Evolutionary conservation across 2,888 invertebrate species (phyloP).

Genomic region (Penaeus monodon): DNA sequence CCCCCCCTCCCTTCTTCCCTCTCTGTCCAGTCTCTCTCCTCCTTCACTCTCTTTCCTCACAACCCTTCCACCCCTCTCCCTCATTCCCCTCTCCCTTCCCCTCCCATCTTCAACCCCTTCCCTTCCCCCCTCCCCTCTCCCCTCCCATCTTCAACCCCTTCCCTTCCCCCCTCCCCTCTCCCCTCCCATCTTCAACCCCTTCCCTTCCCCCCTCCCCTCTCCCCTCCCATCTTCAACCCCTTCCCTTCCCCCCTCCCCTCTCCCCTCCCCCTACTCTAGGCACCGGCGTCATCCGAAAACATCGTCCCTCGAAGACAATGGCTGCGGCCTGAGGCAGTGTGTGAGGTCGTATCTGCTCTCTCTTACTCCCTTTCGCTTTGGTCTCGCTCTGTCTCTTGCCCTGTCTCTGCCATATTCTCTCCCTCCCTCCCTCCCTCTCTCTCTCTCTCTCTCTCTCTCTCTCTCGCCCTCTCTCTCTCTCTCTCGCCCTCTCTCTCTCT

Average conservation of each 20-base stretch:
- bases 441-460: neutral
- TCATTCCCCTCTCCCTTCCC: neutral
- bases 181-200: neutral
- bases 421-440: neutral
- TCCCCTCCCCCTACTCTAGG: neutral
- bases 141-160: neutral
- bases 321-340: conserved; percentile 3
- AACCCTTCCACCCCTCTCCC: neutral
- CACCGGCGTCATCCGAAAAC: conserved; percentile 4
- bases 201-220: neutral
- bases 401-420: neutral
- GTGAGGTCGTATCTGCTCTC: conserved; percentile 10
- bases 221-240: neutral
- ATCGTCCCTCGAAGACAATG: conserved; percentile 13
- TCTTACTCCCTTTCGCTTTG: conserved; percentile 11
- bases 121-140: neutral
- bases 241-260: neutral
- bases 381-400: neutral
- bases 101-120: neutral
- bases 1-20: neutral
- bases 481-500: no score
- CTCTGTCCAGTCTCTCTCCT: neutral
- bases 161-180: neutral
- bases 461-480: no score
- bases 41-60: neutral